Conservation (phyloP, 2,797 vertebrate species). For the Heterohyrax brucei region DNA sequence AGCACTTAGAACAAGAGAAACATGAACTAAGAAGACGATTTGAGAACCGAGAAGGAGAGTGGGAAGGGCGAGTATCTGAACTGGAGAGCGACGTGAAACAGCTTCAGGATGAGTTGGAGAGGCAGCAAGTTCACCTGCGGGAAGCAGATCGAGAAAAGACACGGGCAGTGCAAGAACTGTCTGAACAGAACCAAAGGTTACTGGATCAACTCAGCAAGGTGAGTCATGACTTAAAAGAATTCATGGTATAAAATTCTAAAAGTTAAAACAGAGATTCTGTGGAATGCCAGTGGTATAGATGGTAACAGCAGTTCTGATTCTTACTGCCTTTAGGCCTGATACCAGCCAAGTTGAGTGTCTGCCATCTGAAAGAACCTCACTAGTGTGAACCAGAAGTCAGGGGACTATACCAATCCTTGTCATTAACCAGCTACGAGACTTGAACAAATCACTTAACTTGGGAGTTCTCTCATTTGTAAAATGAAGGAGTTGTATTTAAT, state of each 20-base stretch:
- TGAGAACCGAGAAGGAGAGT: conserved; percentile 97
- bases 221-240: conserved; percentile 87
- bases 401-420: not conserved
- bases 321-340: not conserved
- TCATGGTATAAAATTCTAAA: conserved; percentile 24
- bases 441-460: conserved; percentile 6
- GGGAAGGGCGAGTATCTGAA: conserved; percentile 98
- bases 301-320: conserved; percentile 34
- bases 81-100: conserved; percentile 98
- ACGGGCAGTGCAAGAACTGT: conserved; percentile 95
- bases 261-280: not conserved
- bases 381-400: not conserved
- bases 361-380: not conserved
- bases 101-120: conserved; percentile 97
- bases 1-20: conserved; percentile 99
- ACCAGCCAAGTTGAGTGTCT: not conserved
- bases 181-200: conserved; percentile 98
- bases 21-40: conserved; percentile 96
- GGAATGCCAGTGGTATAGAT: fast-evolving
- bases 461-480: conserved; percentile 52
- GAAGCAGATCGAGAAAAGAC: conserved; percentile 97
- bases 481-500: conserved; percentile 31
- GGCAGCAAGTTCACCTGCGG: conserved; percentile 96
- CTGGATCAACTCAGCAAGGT: conserved; percentile 98
- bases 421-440: not conserved